These are phyloP conservation scores for Peromyscus maniculatus DNA, from an alignment of 2,113 vertebrate genomes.

Conservation along the genomic window DNA sequence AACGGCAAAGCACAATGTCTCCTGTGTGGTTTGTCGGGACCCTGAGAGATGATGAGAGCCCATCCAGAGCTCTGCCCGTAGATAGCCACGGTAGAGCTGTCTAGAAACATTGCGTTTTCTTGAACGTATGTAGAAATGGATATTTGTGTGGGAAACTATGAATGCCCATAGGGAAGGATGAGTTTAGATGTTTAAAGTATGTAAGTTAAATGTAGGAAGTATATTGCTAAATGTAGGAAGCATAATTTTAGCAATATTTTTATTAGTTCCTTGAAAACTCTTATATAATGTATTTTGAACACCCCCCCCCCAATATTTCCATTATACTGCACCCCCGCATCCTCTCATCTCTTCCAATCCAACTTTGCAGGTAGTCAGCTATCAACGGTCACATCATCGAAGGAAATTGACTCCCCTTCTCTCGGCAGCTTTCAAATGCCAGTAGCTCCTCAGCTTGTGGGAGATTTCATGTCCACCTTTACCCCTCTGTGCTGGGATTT, in stretches of 20 bases:
- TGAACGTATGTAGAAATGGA: not conserved
- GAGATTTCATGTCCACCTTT: not conserved
- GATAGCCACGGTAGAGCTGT: not conserved
- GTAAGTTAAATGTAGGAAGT: constrained; percentile 19
- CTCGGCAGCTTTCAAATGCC: not conserved
- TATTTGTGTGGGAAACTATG: constrained; percentile 1
- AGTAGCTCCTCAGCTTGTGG: not conserved
- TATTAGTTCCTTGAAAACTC: not conserved
- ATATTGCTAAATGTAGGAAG: not conserved
- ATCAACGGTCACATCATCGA: not conserved
- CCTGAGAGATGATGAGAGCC: constrained; percentile 44
- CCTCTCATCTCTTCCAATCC: not conserved
- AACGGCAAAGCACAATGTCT: constrained; percentile 57
- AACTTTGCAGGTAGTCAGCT: not conserved
- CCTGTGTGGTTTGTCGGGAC: not conserved
- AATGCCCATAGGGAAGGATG: not conserved
- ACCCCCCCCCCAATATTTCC: not conserved
- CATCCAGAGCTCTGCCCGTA: not conserved
- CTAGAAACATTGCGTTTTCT: constrained; percentile 23
- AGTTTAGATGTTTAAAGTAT: constrained; percentile 54
- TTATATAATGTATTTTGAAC: not conserved
- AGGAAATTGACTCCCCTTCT: not conserved
- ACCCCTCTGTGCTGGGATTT: not conserved
- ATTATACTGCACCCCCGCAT: too few relatives aligned
- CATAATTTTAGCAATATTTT: not conserved